A percentile compares a stretch with the other conserved stretches of the same genome.
Conservation (phyloP, 1,140 invertebrate genomes). For the Aphidius ervi region DNA sequence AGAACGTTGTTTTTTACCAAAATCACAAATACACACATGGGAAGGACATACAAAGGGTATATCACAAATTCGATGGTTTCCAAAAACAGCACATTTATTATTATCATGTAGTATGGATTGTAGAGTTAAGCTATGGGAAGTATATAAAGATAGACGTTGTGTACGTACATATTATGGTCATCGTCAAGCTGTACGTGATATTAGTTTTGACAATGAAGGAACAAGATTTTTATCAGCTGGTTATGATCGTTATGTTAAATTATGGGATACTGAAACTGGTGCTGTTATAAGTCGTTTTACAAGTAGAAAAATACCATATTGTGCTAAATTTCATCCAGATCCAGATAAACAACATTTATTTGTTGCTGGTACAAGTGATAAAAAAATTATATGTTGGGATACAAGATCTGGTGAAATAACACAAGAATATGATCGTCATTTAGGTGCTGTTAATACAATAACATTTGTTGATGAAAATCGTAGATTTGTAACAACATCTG, state of each 20-base stretch:
- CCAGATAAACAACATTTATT: conserved; percentile 96
- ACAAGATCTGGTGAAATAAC: conserved; percentile 89
- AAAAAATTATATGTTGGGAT: conserved; percentile 99
- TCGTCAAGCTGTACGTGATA: conserved; percentile 92
- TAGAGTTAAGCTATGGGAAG: conserved; percentile 97
- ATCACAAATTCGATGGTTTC: conserved; percentile 93
- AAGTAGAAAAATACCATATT: conserved; percentile 93
- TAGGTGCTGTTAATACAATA: conserved; percentile 97
- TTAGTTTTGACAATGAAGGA: conserved; percentile 94
- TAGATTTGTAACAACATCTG: conserved; percentile 96
- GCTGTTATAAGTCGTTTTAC: conserved; percentile 89
- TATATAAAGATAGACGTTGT: conserved; percentile 91
- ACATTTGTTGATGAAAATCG: conserved; percentile 99
- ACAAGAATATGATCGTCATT: conserved; percentile 98
- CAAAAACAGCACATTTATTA: conserved; percentile 88
- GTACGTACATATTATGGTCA: conserved; percentile 96
- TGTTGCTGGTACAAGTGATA: conserved; percentile 97
- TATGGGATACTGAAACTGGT: conserved; percentile 99
- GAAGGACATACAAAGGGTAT: conserved; percentile 97
- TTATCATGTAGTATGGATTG: conserved; percentile 96
- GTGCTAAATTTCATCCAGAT: conserved; percentile 97
- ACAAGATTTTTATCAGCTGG: conserved; percentile 91
- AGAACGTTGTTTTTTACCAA: conserved; percentile 95
- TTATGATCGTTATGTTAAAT: conserved; percentile 90
- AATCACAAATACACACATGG: conserved; percentile 95